phyloP scores from a whole-genome alignment of 2,888 invertebrate genomes.

The Hypomecis atomaria region DNA sequence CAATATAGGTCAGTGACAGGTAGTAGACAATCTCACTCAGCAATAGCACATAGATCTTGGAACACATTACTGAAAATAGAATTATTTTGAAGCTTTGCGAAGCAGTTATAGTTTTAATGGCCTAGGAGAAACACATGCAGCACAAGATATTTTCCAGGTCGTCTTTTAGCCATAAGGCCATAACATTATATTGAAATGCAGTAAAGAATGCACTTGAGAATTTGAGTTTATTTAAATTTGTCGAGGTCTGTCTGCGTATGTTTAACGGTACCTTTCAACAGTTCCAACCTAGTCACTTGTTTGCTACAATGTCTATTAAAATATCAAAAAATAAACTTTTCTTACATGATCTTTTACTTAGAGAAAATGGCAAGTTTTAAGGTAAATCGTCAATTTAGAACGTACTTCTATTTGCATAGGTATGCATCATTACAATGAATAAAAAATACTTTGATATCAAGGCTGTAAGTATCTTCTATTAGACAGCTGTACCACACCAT shows the following conservation, averaged over 20 bases:
- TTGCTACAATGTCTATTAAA: neutral
- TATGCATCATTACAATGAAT: no score
- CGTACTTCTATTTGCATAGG: no score
- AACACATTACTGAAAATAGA: neutral
- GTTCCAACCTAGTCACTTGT: neutral
- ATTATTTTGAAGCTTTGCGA: conserved; percentile 3
- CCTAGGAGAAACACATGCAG: neutral
- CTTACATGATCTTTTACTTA: no score
- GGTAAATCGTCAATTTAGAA: no score
- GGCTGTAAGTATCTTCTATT: no score
- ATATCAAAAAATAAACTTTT: no score
- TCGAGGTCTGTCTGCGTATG: conserved; percentile 7
- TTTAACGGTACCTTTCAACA: conserved; percentile 17
- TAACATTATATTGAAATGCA: conserved; percentile 22
- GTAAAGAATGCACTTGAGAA: conserved; percentile 13
- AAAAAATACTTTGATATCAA: no score
- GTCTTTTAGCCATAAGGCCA: conserved; percentile 12
- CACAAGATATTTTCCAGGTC: conserved; percentile 5
- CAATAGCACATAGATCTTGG: neutral
- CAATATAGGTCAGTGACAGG: neutral
- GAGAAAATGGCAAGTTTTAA: no score
- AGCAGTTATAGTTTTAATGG: conserved; percentile 3
- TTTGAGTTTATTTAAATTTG: conserved; percentile 19
- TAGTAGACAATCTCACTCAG: no score
- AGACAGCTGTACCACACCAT: no score